Conservation (phyloP, 2,888 invertebrate genomes). For the Agrypnus murinus region DNA sequence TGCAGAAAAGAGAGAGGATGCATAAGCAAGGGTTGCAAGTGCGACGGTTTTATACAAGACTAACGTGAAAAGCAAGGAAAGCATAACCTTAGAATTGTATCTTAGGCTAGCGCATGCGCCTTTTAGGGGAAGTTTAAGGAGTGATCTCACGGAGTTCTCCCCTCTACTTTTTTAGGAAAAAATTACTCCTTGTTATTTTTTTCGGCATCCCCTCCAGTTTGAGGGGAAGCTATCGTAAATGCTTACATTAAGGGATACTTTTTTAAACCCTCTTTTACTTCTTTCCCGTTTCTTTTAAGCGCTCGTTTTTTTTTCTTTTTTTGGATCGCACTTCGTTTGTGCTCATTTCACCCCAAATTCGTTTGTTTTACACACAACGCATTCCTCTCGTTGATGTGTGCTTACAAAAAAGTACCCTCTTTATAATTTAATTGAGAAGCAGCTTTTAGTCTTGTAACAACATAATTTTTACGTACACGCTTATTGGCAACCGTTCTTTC, state of each 20-base stretch:
- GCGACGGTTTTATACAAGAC: conserved; percentile 66
- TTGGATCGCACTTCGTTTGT: no score
- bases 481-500: conserved; percentile 35
- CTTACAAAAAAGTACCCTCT: neutral
- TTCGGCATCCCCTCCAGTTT: conserved; percentile 63
- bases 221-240: conserved; percentile 52
- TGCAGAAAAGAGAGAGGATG: conserved; percentile 62
- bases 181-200: conserved; percentile 68
- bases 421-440: neutral
- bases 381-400: neutral
- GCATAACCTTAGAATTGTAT: conserved; percentile 70
- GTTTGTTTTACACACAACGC: neutral
- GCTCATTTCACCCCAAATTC: no score
- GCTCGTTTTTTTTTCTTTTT: neutral
- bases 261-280: conserved; percentile 12
- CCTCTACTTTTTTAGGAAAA: conserved; percentile 65
- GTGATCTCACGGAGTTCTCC: conserved; percentile 64
- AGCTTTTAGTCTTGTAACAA: neutral
- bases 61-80: conserved; percentile 64
- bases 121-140: conserved; percentile 66
- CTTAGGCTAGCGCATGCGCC: conserved; percentile 69
- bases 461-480: conserved; percentile 19
- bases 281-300: conserved; percentile 20
- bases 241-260: conserved; percentile 42
- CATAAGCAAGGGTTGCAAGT: conserved; percentile 66